These are phyloP conservation scores for Drosophila cardini DNA, from an alignment of 1,140 invertebrate genomes.

Conservation along the genomic window DNA sequence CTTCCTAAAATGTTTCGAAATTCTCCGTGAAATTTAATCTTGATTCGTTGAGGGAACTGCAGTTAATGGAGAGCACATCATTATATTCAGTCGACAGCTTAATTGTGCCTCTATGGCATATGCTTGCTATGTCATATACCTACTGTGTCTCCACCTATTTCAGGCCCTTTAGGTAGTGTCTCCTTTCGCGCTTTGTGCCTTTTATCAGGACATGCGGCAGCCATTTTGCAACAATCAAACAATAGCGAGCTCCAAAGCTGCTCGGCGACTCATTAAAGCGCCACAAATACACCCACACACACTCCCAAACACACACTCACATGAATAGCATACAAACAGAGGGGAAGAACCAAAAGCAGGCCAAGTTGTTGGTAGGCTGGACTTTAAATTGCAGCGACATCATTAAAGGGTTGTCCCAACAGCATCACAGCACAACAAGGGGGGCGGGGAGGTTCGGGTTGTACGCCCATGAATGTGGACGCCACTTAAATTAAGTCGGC, in stretches of 20 bases:
- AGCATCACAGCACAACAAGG: too few relatives aligned
- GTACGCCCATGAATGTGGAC: too few relatives aligned
- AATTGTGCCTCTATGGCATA: not conserved
- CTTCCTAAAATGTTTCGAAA: too few relatives aligned
- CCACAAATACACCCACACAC: conserved; percentile 1
- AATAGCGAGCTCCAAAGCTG: conserved; percentile 23
- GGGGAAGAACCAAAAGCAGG: conserved; percentile 15
- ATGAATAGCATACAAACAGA: not conserved
- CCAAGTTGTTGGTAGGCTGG: conserved; percentile 16
- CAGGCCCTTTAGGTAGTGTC: not conserved
- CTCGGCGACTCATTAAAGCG: conserved; percentile 45
- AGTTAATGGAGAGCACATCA: conserved; percentile 3
- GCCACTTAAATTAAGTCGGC: conserved; percentile 65
- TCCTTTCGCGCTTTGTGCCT: not conserved
- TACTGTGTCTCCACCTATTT: not conserved
- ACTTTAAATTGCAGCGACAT: conserved; percentile 68
- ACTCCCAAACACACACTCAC: conserved; percentile 5
- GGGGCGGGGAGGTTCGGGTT: too few relatives aligned
- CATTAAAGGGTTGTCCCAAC: conserved; percentile 58
- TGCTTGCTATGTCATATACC: not conserved
- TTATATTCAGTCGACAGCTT: not conserved
- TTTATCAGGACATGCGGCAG: conserved; percentile 11
- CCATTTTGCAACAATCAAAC: conserved; percentile 42
- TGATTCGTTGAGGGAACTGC: conserved; percentile 3
- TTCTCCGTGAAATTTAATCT: not conserved